Evolutionary conservation across 2,888 invertebrate genomes (phyloP).

Genomic region (Geophilus truncorum): DNA sequence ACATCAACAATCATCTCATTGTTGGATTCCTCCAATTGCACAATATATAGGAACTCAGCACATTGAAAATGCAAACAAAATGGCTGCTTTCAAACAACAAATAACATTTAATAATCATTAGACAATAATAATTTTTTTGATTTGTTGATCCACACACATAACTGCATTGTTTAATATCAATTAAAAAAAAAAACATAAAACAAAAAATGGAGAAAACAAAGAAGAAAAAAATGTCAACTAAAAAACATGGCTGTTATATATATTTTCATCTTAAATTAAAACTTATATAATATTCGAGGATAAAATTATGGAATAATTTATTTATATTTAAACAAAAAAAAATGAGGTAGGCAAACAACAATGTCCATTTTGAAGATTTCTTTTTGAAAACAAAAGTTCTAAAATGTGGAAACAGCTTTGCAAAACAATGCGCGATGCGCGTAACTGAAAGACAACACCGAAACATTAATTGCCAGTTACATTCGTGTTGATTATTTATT

Average conservation of each 20-base stretch:
- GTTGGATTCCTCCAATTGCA: background rate
- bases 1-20: background rate
- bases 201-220: background rate
- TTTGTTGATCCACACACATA: background rate
- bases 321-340: background rate
- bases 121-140: background rate
- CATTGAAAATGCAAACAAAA: constrained; percentile 25
- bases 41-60: constrained; percentile 22
- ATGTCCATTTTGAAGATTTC: background rate
- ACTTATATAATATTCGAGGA: background rate
- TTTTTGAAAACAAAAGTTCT: background rate
- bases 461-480: no score
- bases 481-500: no score
- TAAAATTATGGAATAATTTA: constrained; percentile 12
- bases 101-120: background rate
- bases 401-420: background rate
- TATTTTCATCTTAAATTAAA: background rate
- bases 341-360: constrained; percentile 27
- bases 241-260: background rate
- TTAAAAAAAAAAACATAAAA: background rate
- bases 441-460: no score
- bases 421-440: no score
- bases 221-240: background rate
- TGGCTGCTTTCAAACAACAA: background rate
- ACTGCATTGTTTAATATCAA: background rate